Conservation (phyloP, 2,797 vertebrate genomes). For the Pangasius mekongensis region DNA sequence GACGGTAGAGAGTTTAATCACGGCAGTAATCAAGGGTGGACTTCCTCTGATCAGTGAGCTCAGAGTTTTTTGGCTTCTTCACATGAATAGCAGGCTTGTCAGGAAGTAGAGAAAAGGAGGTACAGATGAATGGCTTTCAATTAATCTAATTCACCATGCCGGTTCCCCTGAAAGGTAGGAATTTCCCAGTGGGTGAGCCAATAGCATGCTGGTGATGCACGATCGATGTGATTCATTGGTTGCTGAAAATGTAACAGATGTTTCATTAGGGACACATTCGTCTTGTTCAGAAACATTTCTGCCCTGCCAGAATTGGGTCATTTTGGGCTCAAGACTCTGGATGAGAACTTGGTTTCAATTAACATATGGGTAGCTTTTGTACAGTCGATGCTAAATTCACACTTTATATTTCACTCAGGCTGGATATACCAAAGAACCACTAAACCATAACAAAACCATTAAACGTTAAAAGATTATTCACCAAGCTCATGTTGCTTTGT, state of each 20-base stretch:
- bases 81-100: constrained; percentile 46
- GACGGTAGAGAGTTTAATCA: constrained; percentile 48
- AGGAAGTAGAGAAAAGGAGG: constrained; percentile 30
- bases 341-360: constrained; percentile 32
- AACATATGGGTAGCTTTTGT: constrained; percentile 58
- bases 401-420: constrained; percentile 24
- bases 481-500: neutral
- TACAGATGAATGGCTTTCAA: constrained; percentile 62
- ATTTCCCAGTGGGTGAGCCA: constrained; percentile 72
- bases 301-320: constrained; percentile 59
- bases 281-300: constrained; percentile 62
- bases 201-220: constrained; percentile 64
- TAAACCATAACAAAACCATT: constrained; percentile 16
- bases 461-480: neutral
- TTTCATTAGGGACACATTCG: constrained; percentile 67
- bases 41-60: constrained; percentile 47
- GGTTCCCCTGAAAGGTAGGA: constrained; percentile 64
- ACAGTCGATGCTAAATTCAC: constrained; percentile 8
- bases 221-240: constrained; percentile 70
- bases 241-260: constrained; percentile 76
- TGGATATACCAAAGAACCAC: constrained; percentile 29
- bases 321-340: constrained; percentile 41
- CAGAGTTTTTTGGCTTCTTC: constrained; percentile 26
- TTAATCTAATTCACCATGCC: constrained; percentile 65
- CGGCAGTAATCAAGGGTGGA: constrained; percentile 46